These are phyloP conservation scores for Saturnia pavonia DNA, from an alignment of 2,888 invertebrate genomes.

Conservation along the genomic window DNA sequence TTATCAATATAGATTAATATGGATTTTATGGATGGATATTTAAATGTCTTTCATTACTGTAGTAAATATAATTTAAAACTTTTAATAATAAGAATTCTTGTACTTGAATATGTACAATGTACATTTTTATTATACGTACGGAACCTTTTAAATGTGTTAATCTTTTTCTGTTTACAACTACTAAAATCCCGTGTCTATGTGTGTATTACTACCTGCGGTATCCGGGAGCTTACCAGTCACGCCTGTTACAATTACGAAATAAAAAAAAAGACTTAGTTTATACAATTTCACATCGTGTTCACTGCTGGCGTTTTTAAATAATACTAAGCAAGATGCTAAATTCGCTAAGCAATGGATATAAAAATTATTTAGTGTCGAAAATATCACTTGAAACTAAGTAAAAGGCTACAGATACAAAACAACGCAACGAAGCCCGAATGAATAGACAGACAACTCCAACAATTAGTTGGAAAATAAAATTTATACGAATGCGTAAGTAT, in stretches of 20 bases:
- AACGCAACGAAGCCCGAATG: conserved; percentile 7
- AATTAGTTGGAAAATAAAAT: conserved; percentile 11
- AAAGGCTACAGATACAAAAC: conserved; percentile 15
- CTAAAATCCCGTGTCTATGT: conserved; percentile 54
- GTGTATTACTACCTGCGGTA: conserved; percentile 74
- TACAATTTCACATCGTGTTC: conserved; percentile 61
- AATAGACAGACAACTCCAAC: not conserved
- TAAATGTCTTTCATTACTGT: not conserved
- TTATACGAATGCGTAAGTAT: conserved; percentile 3
- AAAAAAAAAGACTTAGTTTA: conserved; percentile 51
- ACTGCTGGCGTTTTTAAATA: conserved; percentile 34
- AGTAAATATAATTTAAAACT: not conserved
- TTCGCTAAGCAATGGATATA: conserved; percentile 19
- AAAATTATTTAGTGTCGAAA: conserved; percentile 7
- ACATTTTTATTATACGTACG: conserved; percentile 22
- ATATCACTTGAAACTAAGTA: conserved; percentile 8
- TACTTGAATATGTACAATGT: not conserved
- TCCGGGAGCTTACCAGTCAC: conserved; percentile 65
- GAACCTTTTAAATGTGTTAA: conserved; percentile 33
- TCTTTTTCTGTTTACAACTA: conserved; percentile 49
- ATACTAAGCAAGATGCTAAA: conserved; percentile 1
- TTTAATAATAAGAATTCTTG: not conserved
- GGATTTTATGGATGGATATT: too few species aligned
- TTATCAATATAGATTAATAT: too few species aligned
- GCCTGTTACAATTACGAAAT: conserved; percentile 62